A percentile compares a stretch with the other conserved stretches of the same genome.
Conservation (phyloP, 1,140 invertebrate genomes). For the Dendroctonus valens region DNA sequence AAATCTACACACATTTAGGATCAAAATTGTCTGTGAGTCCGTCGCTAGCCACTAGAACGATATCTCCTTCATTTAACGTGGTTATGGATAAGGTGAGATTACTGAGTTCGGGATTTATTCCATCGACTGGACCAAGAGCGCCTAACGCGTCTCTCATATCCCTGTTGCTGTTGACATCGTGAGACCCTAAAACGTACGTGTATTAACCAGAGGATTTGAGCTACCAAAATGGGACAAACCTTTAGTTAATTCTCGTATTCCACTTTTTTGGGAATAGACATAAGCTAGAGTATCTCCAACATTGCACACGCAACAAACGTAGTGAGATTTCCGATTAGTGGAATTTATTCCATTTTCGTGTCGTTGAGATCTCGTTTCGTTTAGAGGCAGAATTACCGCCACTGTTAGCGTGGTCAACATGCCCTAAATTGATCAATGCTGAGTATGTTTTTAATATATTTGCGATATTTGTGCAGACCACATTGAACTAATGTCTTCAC, state of each 20-base stretch:
- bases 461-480: too few species aligned
- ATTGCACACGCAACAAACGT: constrained; percentile 85
- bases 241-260: constrained; percentile 71
- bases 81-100: constrained; percentile 90
- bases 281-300: constrained; percentile 89
- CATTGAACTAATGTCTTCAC: too few species aligned
- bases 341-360: constrained; percentile 14
- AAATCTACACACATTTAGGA: constrained; percentile 91
- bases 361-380: constrained; percentile 11
- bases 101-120: constrained; percentile 76
- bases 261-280: constrained; percentile 77
- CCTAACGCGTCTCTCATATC: constrained; percentile 91
- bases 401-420: constrained; percentile 85
- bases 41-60: constrained; percentile 87
- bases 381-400: constrained; percentile 68
- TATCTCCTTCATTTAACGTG: constrained; percentile 77
- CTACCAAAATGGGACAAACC: constrained; percentile 47
- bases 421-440: constrained; percentile 51
- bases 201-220: background rate
- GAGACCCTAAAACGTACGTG: constrained; percentile 63
- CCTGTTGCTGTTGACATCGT: constrained; percentile 83
- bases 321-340: constrained; percentile 53
- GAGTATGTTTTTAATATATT: too few species aligned
- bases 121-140: constrained; percentile 86
- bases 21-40: constrained; percentile 95